phyloP scores from a whole-genome alignment of 2,113 vertebrate genomes.

The Damaliscus lunatus region DNA sequence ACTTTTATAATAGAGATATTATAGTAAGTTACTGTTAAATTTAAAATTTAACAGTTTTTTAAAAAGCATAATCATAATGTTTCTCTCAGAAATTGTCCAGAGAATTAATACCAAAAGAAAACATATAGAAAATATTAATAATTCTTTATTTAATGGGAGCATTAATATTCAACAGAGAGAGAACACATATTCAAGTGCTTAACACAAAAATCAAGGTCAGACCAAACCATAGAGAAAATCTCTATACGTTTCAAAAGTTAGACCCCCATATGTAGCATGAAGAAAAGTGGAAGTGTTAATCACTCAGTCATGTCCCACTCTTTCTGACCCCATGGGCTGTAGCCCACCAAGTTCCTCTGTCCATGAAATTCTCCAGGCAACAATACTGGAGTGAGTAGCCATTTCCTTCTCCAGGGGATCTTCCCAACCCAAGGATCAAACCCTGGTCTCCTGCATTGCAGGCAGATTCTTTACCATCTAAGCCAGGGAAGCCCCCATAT shows the following conservation, averaged over 20 bases:
- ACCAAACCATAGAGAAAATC: not conserved
- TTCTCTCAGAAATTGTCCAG: not conserved
- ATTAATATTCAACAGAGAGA: not conserved
- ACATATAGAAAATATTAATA: not conserved
- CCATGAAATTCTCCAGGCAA: not conserved
- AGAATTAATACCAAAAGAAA: not conserved
- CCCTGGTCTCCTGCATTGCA: not conserved
- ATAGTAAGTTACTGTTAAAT: not conserved
- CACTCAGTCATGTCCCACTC: not conserved
- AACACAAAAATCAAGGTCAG: not conserved
- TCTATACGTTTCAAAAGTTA: not conserved
- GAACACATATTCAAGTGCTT: not conserved
- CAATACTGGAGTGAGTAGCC: not conserved
- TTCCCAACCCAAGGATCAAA: not conserved
- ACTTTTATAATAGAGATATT: not conserved
- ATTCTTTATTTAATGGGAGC: not conserved
- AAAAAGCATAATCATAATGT: not conserved
- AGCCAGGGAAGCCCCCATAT: not conserved
- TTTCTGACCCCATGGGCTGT: not conserved
- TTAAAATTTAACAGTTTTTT: not conserved
- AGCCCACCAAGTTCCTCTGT: not conserved
- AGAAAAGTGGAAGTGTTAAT: not conserved
- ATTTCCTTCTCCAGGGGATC: not conserved
- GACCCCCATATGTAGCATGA: not conserved
- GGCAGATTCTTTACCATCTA: not conserved